Percentiles rank a stretch among this genome's conserved stretches.
These are phyloP conservation scores for Diogma glabrata DNA, from an alignment of 2,888 invertebrate genomes.

Conservation along the genomic window DNA sequence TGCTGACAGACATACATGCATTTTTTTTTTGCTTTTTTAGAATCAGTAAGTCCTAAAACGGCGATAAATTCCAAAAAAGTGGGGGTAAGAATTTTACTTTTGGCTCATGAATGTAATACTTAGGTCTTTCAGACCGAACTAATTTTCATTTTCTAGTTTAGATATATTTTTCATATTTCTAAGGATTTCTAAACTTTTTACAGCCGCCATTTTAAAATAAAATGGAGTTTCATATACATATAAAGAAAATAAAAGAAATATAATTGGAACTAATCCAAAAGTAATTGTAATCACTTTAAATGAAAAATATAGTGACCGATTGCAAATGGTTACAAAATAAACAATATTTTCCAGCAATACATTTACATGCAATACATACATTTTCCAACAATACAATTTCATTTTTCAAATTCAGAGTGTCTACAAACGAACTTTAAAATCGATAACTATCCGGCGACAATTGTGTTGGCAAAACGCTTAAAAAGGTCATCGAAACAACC, in stretches of 20 bases:
- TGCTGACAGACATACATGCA: too few species aligned
- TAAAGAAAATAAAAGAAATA: slow-evolving; percentile 4
- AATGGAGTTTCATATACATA: slow-evolving; percentile 12
- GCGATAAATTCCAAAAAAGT: too few species aligned
- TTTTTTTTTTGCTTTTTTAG: too few species aligned
- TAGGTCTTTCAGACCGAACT: too few species aligned
- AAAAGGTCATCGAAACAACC: slow-evolving; percentile 11
- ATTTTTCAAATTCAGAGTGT: neutral
- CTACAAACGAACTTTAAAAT: slow-evolving; percentile 13
- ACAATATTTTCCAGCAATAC: neutral
- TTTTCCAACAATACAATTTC: too few species aligned
- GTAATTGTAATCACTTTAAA: neutral
- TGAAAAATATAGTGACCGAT: neutral
- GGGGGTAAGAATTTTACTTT: too few species aligned
- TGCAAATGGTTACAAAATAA: neutral
- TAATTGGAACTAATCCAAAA: slow-evolving; percentile 8
- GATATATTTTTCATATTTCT: neutral
- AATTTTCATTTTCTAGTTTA: slow-evolving; percentile 26
- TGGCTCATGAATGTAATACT: too few species aligned
- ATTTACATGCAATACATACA: too few species aligned
- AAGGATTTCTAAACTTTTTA: slow-evolving; percentile 10
- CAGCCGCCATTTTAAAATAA: slow-evolving; percentile 10
- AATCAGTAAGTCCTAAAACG: too few species aligned
- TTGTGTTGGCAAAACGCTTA: slow-evolving; percentile 14
- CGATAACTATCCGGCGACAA: slow-evolving; percentile 13